These are phyloP conservation scores for Troglohyphantes excavatus DNA, from an alignment of 2,888 invertebrate species.

Conservation along the genomic window DNA sequence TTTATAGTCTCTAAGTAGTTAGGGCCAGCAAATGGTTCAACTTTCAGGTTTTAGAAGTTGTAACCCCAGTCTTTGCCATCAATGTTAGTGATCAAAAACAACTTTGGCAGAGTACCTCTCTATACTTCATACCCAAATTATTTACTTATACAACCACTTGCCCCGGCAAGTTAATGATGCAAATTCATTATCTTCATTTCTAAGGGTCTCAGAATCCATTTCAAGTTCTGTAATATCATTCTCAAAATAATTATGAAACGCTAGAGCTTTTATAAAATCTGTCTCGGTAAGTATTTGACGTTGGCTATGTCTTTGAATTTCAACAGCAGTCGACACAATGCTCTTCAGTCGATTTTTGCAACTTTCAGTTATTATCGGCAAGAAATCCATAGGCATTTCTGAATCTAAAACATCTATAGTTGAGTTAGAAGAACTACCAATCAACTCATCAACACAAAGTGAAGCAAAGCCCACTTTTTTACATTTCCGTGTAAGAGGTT, in stretches of 20 bases:
- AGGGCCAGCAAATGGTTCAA: too few species aligned
- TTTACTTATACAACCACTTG: background rate
- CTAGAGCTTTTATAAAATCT: conserved; percentile 1
- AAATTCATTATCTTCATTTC: background rate
- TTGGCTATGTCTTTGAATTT: conserved; percentile 6
- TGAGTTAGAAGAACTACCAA: background rate
- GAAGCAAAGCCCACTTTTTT: background rate
- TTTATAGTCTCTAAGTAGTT: too few species aligned
- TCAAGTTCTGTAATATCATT: background rate
- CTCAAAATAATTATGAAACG: background rate
- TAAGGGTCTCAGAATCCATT: background rate
- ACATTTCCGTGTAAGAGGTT: background rate
- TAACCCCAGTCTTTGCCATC: too few species aligned
- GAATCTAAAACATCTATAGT: background rate
- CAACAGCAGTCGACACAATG: background rate
- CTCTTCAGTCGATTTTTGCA: background rate
- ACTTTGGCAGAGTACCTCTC: background rate
- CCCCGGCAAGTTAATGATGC: background rate
- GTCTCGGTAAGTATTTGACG: background rate
- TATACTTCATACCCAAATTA: too few species aligned
- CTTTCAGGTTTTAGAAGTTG: too few species aligned
- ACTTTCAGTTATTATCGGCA: background rate
- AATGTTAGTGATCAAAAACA: too few species aligned
- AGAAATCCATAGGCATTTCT: background rate
- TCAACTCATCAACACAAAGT: background rate